Evolutionary conservation across 2,797 vertebrate genomes (phyloP).

Genomic region (Acrocephalus scirpaceus): DNA sequence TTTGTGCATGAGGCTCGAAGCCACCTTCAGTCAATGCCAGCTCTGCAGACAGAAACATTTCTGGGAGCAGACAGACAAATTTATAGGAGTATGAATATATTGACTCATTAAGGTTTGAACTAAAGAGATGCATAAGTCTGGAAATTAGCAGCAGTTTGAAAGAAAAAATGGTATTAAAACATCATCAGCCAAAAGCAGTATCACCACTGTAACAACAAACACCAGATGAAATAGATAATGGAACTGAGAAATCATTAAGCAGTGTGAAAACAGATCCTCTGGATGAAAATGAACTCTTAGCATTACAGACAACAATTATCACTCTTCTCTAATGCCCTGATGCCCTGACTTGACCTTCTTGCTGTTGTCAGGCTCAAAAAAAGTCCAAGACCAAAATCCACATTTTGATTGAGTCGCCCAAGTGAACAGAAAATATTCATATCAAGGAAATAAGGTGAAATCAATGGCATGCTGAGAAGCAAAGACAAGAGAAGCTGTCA

Average conservation of each 20-base stretch:
- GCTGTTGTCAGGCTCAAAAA: neutral
- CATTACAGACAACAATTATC: neutral
- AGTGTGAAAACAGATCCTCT: conserved; percentile 1
- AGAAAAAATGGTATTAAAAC: neutral
- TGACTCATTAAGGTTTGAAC: neutral
- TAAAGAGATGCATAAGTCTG: neutral
- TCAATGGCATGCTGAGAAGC: neutral
- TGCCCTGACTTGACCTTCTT: neutral
- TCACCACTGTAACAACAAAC: neutral
- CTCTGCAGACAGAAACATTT: neutral
- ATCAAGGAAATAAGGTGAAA: neutral
- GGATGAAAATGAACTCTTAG: neutral
- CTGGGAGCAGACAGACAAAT: neutral
- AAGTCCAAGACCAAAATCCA: neutral
- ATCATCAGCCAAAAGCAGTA: conserved; percentile 13
- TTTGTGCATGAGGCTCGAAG: neutral
- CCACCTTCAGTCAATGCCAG: neutral
- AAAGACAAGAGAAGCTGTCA: conserved; percentile 42
- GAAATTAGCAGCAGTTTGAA: conserved; percentile 21
- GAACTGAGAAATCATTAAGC: conserved; percentile 32
- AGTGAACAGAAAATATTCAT: neutral
- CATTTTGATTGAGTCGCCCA: conserved; percentile 11
- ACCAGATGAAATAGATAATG: conserved; percentile 10
- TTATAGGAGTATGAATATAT: neutral
- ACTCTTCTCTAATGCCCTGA: neutral